Evolutionary conservation across 2,888 invertebrate genomes (phyloP).

Genomic region (Ornithoptera priamus): DNA sequence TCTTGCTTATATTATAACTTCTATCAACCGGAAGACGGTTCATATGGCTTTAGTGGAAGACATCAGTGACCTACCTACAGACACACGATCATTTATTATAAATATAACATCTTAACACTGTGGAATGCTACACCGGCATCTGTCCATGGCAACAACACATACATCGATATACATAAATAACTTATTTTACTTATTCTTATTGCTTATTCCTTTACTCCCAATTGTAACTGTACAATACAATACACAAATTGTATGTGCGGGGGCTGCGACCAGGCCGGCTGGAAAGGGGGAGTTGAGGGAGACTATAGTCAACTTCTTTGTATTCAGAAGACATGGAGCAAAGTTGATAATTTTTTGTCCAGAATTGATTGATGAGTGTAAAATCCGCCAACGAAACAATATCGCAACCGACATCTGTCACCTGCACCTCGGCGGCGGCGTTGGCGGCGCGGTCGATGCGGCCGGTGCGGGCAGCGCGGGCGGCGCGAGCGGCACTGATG

Average conservation of each 20-base stretch:
- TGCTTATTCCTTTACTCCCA: no score
- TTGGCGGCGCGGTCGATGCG: neutral
- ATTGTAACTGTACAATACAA: no score
- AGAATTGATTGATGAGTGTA: no score
- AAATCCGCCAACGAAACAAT: no score
- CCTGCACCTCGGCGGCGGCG: slow-evolving; percentile 1
- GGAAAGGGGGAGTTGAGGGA: no score
- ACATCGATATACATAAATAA: no score
- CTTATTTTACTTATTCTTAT: no score
- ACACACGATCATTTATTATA: neutral
- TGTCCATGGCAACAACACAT: neutral
- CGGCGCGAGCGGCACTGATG: neutral
- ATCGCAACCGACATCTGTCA: neutral
- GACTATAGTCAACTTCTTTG: no score
- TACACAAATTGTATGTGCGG: no score
- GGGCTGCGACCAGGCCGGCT: no score
- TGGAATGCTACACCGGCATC: neutral
- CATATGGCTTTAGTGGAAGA: neutral
- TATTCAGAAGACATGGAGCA: no score
- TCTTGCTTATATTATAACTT: neutral
- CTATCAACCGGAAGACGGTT: neutral
- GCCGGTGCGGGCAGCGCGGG: neutral
- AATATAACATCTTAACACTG: neutral
- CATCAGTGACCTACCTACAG: neutral
- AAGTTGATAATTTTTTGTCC: no score